Evolutionary conservation across 2,888 invertebrate genomes (phyloP).

Genomic region (Troides aeacus): DNA sequence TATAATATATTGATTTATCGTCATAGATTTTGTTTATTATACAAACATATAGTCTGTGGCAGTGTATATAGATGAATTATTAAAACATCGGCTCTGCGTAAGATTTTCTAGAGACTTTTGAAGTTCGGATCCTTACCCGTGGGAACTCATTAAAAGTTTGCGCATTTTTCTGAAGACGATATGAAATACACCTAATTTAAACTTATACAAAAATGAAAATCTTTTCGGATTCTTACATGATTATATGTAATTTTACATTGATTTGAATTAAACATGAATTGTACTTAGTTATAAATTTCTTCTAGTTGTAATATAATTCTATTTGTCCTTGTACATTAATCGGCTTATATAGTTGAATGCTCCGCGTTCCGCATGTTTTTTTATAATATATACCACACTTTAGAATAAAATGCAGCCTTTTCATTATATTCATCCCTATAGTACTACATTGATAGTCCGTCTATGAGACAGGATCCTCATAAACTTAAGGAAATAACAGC

Average conservation of each 20-base stretch:
- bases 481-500: no score
- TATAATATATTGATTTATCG: background rate
- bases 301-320: background rate
- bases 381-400: no score
- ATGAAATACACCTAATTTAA: constrained; percentile 24
- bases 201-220: constrained; percentile 18
- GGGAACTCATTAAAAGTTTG: constrained; percentile 28
- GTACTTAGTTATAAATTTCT: background rate
- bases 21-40: background rate
- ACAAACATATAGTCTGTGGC: background rate
- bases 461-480: no score
- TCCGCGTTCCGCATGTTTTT: no score
- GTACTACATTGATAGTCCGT: no score
- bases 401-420: no score
- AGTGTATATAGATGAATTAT: constrained; percentile 8
- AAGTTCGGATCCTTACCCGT: constrained; percentile 18
- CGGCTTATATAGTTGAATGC: no score
- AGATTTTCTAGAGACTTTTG: constrained; percentile 9
- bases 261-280: background rate
- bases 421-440: no score
- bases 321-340: no score
- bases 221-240: constrained; percentile 6
- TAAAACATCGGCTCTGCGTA: constrained; percentile 8
- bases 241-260: background rate
- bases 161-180: constrained; percentile 17